A percentile compares a stretch with the other conserved stretches of the same genome.
Conservation (phyloP, 2,888 invertebrate genomes). For the Drosophila anomalata region DNA sequence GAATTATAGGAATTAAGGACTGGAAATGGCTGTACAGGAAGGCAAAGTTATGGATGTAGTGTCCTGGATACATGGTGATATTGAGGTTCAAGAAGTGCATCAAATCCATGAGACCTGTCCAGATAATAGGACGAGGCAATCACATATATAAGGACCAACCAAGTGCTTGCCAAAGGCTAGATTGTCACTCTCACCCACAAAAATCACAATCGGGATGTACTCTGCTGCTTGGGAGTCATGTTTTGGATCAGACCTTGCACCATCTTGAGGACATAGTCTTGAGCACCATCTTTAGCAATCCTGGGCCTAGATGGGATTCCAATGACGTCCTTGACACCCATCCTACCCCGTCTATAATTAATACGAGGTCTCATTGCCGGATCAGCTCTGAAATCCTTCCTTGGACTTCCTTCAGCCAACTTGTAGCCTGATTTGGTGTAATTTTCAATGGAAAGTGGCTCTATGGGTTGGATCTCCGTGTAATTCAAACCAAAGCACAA, state of each 20-base stretch:
- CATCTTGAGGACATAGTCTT: constrained; percentile 33
- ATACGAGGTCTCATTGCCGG: constrained; percentile 1
- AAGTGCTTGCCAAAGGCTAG: constrained; percentile 12
- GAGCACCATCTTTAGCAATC: no score
- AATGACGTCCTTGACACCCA: constrained; percentile 45
- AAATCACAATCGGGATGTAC: constrained; percentile 46
- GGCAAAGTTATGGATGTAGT: constrained; percentile 36
- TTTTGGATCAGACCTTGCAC: constrained; percentile 30
- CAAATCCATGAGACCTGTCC: constrained; percentile 54
- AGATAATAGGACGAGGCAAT: no score
- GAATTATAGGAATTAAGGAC: no score
- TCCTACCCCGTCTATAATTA: constrained; percentile 22
- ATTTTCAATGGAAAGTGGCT: background rate
- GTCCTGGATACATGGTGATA: no score
- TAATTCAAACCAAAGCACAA: background rate
- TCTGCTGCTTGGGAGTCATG: constrained; percentile 23
- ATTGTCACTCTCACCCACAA: constrained; percentile 47
- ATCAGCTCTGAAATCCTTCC: background rate
- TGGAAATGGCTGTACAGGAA: constrained; percentile 43
- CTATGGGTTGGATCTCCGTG: constrained; percentile 2
- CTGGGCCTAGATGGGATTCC: constrained; percentile 53
- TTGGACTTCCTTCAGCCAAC: background rate
- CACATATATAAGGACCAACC: background rate
- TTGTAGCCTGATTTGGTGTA: background rate
- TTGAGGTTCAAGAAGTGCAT: constrained; percentile 40